Evolutionary conservation across 2,113 vertebrate genomes (phyloP).

Genomic region (Xiphophorus hellerii): DNA sequence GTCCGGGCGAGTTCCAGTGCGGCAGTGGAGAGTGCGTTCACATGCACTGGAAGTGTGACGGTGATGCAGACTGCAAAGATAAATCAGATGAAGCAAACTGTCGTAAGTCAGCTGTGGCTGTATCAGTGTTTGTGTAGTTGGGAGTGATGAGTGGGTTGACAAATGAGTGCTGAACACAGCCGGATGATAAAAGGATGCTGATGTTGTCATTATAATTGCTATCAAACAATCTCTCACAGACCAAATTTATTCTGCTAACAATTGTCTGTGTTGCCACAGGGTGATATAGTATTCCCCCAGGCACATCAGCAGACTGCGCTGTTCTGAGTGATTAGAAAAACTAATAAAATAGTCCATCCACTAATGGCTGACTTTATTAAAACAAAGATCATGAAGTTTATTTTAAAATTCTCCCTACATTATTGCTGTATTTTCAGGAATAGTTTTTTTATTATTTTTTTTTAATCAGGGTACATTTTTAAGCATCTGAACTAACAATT

Average conservation of each 20-base stretch:
- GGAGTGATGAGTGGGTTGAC: slow-evolving; percentile 6
- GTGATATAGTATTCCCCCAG: slow-evolving; percentile 2
- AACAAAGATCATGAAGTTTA: slow-evolving; percentile 1
- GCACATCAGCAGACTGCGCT: not conserved
- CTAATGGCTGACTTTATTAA: slow-evolving; percentile 14
- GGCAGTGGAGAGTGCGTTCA: slow-evolving; percentile 92
- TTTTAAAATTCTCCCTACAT: not conserved
- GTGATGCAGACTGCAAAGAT: slow-evolving; percentile 97
- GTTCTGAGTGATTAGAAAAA: slow-evolving; percentile 9
- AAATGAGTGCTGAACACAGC: slow-evolving; percentile 5
- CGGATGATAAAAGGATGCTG: not conserved
- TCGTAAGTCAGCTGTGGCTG: slow-evolving; percentile 81
- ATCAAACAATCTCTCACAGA: slow-evolving; percentile 15
- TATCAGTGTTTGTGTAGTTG: not conserved
- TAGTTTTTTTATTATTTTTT: too few relatives aligned
- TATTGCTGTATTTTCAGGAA: not conserved
- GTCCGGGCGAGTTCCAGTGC: slow-evolving; percentile 90
- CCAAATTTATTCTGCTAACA: slow-evolving; percentile 5
- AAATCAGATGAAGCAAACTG: slow-evolving; percentile 94
- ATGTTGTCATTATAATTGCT: slow-evolving; percentile 10
- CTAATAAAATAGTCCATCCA: not conserved
- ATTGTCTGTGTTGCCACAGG: slow-evolving; percentile 1
- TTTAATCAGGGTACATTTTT: not conserved
- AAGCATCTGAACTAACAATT: not conserved
- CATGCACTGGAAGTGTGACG: slow-evolving; percentile 95